Evolutionary conservation across 2,113 vertebrate genomes (phyloP), one percentile per base, ranked within the genome.

Genomic region (Poicephalus gulielmi): DNA sequence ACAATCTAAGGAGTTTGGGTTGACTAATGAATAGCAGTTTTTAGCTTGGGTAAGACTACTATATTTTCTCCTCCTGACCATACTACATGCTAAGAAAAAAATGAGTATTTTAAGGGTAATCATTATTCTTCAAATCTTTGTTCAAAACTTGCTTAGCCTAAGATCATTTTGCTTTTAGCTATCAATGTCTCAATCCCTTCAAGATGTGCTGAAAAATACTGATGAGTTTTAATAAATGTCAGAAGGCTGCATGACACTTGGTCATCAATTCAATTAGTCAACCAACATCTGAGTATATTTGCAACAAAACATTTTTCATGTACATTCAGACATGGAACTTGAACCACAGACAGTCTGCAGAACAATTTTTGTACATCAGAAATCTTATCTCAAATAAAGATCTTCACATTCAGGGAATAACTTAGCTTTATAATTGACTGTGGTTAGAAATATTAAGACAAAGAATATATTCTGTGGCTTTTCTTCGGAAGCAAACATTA

Each of bases 21-120:
- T 85, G 97, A 96, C 83, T 96, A 96, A 96, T 92, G 88, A 97
- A 96, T 74, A 95, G 30, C 27, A 68, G 50, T 94, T 95, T 96
- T 93, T 90, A 87, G 55, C 71, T 89, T 79, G 73, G 46, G 50
- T 95, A 88, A 91, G 85, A 59, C 88, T 64, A 49, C 53, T 84
- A 9, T 83, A 68, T 85, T 95, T 68, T 52, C 85, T 68, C 66
- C 49, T 94, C 17, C 37, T 87, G 73, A 77, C 73, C 52, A 73
- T 25, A 59, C 53, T 93, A 59, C 41, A 7, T 31, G 7, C 8
- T 12, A 82, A 49, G 6, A 66, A 63, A 63, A 67, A 79, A 50
- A 5, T 7, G 55, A 57, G 8, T 43, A 9, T 20, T 93, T 78
- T 60, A 71, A 27, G 10, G 9, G 10, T 44, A 80, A 39, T 70